phyloP scores from a whole-genome alignment of 2,113 vertebrate genomes.

The Gasterosteus nipponicus region DNA sequence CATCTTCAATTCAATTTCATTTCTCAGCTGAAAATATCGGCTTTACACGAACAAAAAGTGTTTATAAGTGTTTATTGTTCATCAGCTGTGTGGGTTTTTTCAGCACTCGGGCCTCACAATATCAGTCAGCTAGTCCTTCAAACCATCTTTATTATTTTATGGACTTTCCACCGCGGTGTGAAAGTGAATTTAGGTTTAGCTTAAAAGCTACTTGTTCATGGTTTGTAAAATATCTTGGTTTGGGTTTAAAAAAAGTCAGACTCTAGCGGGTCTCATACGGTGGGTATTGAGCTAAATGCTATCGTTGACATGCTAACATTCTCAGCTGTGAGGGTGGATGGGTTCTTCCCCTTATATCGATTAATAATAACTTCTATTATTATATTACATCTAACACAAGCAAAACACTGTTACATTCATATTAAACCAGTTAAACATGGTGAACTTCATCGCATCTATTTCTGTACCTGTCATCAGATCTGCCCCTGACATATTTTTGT shows the following conservation, averaged over 20 bases:
- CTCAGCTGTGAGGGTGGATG: not conserved
- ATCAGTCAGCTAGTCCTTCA: not conserved
- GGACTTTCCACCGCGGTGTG: not conserved
- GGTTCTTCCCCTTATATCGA: not conserved
- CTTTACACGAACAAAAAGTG: too few species aligned
- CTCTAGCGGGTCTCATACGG: too few species aligned
- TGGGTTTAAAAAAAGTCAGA: too few species aligned
- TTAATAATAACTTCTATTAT: too few species aligned
- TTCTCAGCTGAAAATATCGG: not conserved
- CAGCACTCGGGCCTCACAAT: not conserved
- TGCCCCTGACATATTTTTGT: conserved; percentile 11
- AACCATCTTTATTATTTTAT: not conserved
- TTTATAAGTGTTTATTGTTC: not conserved
- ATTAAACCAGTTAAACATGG: not conserved
- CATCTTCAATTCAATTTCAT: not conserved
- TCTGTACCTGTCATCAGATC: conserved; percentile 1
- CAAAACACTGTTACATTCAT: not conserved
- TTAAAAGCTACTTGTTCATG: not conserved
- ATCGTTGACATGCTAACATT: too few species aligned
- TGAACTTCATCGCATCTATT: not conserved
- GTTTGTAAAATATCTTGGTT: not conserved
- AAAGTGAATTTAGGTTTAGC: not conserved
- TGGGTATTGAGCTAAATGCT: too few species aligned
- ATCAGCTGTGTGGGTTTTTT: not conserved
- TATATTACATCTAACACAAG: not conserved